Evolutionary conservation across 2,888 invertebrate genomes (phyloP).

Genomic region (Atethmia centrago): DNA sequence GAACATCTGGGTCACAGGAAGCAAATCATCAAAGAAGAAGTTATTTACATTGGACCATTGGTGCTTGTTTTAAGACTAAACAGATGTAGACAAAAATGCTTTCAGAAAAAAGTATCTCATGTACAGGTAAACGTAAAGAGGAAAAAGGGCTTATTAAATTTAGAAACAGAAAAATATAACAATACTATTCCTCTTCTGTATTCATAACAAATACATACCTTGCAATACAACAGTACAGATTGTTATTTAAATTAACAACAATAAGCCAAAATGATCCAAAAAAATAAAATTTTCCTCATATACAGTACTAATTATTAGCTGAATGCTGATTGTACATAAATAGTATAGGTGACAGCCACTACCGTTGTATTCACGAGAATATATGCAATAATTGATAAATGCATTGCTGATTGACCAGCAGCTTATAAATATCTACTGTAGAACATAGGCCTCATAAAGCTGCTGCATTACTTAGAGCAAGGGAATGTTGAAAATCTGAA

Average conservation of each 20-base stretch:
- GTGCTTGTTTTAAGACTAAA: not conserved
- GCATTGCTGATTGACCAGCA: not conserved
- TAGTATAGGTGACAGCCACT: not conserved
- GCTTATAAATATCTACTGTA: not conserved
- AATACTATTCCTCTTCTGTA: not conserved
- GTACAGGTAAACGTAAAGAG: slow-evolving; percentile 23
- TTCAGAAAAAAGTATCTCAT: not conserved
- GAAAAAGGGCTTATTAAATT: not conserved
- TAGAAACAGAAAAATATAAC: not conserved
- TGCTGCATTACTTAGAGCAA: no score
- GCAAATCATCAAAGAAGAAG: not conserved
- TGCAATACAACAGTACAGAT: not conserved
- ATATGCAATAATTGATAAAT: no score
- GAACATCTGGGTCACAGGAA: slow-evolving; percentile 1
- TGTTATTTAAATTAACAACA: slow-evolving; percentile 1
- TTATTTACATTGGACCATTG: not conserved
- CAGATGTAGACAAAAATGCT: not conserved
- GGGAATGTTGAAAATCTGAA: not conserved
- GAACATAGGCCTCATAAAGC: not conserved
- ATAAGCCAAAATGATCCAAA: no score
- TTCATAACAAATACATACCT: slow-evolving; percentile 1
- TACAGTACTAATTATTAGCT: not conserved
- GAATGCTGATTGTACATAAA: no score
- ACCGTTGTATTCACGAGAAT: not conserved
- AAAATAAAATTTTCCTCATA: slow-evolving; percentile 13